A percentile compares a stretch with the other conserved stretches of the same genome.
These are phyloP conservation scores for Tychaedon coryphoeus DNA, from an alignment of 2,113 vertebrate species.

Conservation along the genomic window DNA sequence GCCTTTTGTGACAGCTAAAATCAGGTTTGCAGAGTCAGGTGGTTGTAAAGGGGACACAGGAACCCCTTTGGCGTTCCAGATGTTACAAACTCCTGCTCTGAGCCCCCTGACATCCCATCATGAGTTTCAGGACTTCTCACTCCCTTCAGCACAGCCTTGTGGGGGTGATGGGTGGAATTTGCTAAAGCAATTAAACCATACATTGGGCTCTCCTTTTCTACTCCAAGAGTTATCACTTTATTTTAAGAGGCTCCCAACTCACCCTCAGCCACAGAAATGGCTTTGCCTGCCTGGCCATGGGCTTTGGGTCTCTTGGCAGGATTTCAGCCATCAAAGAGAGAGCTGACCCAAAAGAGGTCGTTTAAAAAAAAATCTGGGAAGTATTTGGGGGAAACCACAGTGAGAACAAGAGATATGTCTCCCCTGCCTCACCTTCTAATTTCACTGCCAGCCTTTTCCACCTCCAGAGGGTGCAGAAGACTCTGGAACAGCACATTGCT, in stretches of 20 bases:
- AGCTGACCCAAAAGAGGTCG: neutral
- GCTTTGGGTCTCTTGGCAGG: neutral
- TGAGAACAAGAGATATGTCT: neutral
- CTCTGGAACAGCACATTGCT: neutral
- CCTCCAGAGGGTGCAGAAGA: neutral
- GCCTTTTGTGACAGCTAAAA: neutral
- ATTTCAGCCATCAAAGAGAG: neutral
- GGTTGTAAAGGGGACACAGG: neutral
- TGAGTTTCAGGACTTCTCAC: neutral
- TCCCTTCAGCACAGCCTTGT: neutral
- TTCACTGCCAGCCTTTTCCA: neutral
- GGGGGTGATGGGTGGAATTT: neutral
- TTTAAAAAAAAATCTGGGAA: neutral
- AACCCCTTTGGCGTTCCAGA: neutral
- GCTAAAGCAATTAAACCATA: neutral
- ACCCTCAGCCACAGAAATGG: neutral
- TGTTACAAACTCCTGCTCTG: neutral
- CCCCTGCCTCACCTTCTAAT: neutral
- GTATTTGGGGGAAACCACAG: neutral
- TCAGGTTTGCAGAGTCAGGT: neutral
- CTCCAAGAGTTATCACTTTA: neutral
- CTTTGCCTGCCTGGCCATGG: neutral
- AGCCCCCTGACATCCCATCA: neutral
- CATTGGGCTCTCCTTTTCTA: neutral
- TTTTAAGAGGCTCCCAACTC: neutral